phyloP scores from a whole-genome alignment of 2,888 invertebrate species.

The Lacanobia wlatinum region DNA sequence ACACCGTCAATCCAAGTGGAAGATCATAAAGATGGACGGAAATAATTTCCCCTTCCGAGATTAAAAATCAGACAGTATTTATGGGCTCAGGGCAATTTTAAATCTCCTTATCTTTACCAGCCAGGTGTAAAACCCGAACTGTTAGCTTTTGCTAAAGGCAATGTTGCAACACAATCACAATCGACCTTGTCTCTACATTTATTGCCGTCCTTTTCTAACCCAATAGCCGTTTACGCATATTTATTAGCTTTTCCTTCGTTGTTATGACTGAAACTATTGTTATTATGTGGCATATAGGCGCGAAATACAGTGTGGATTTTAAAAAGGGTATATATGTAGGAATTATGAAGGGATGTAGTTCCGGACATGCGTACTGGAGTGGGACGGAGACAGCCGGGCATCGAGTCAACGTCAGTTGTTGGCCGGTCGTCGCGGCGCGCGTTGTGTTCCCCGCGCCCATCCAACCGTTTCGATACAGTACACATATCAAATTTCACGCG shows the following conservation, averaged over 20 bases:
- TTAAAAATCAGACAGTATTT: slow-evolving; percentile 69
- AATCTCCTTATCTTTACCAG: slow-evolving; percentile 80
- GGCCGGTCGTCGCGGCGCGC: slow-evolving; percentile 82
- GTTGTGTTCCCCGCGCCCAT: slow-evolving; percentile 71
- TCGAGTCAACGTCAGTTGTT: slow-evolving; percentile 83
- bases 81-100: slow-evolving; percentile 72
- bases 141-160: slow-evolving; percentile 77
- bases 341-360: slow-evolving; percentile 82
- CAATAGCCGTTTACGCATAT: slow-evolving; percentile 30
- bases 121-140: slow-evolving; percentile 82
- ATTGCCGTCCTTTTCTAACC: slow-evolving; percentile 74
- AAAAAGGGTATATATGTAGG: slow-evolving; percentile 75
- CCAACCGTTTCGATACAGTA: slow-evolving; percentile 76
- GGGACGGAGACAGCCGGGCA: slow-evolving; percentile 81
- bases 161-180: slow-evolving; percentile 81
- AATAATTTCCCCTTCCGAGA: slow-evolving; percentile 59
- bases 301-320: slow-evolving; percentile 62
- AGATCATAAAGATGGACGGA: slow-evolving; percentile 40
- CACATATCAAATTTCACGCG: slow-evolving; percentile 90
- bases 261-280: slow-evolving; percentile 55
- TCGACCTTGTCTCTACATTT: slow-evolving; percentile 79
- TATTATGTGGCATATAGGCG: slow-evolving; percentile 61
- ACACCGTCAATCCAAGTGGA: slow-evolving; percentile 19
- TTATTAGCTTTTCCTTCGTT: slow-evolving; percentile 22
- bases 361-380: slow-evolving; percentile 89